Evolutionary conservation across 2,797 vertebrate genomes (phyloP).

Genomic region (Coreius guichenoti): DNA sequence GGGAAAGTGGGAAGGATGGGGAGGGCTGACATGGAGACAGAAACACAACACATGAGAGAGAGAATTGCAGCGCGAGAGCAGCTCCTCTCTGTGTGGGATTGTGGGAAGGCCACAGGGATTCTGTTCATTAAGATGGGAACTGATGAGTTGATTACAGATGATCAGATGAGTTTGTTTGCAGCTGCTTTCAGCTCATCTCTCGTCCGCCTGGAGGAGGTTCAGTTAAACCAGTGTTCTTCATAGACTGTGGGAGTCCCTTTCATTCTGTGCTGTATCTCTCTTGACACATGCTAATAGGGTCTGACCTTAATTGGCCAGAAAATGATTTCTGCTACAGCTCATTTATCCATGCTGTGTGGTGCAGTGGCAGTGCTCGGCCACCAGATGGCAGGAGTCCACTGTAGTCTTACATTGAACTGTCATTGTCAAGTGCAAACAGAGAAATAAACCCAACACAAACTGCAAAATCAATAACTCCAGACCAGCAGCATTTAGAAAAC

Average conservation of each 20-base stretch:
- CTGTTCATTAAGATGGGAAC: constrained; percentile 3
- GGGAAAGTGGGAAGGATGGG: background rate
- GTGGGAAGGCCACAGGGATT: constrained; percentile 6
- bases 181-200: constrained; percentile 24
- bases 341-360: background rate
- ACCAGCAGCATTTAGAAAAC: background rate
- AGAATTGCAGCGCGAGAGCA: background rate
- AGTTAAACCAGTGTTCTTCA: background rate
- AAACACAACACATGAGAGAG: background rate
- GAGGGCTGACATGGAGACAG: background rate
- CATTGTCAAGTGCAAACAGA: no score
- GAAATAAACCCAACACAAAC: background rate
- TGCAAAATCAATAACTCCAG: no score
- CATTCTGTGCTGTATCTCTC: background rate
- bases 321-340: background rate
- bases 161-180: constrained; percentile 42
- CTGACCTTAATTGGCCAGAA: constrained; percentile 21
- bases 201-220: background rate
- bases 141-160: constrained; percentile 36
- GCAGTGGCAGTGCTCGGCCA: constrained; percentile 26
- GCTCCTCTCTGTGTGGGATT: constrained; percentile 16
- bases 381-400: constrained; percentile 48
- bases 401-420: background rate
- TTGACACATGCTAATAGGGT: constrained; percentile 2
- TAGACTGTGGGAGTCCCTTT: background rate